phyloP scores from a whole-genome alignment of 2,797 vertebrate species.

The Tenualosa thibaudeaui region DNA sequence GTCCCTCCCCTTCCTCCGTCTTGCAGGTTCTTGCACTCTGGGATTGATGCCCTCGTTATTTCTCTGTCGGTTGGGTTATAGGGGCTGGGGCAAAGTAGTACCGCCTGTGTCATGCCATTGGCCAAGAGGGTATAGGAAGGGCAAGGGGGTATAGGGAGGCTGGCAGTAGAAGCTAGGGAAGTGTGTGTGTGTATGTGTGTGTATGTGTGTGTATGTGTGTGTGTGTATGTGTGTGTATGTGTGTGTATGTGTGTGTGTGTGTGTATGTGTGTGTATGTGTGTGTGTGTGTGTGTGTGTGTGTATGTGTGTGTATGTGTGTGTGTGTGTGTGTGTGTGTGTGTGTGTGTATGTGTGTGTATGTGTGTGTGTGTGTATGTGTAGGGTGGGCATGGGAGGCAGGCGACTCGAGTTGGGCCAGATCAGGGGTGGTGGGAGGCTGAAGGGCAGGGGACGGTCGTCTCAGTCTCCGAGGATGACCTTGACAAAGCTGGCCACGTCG shows the following conservation, averaged over 20 bases:
- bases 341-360: too few species aligned
- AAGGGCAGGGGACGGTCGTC: neutral
- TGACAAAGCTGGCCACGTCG: conserved; percentile 95
- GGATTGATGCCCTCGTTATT: neutral
- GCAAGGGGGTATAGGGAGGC: neutral
- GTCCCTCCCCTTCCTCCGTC: neutral
- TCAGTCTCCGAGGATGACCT: conserved; percentile 91
- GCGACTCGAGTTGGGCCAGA: neutral
- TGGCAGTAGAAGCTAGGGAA: neutral
- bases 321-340: too few species aligned
- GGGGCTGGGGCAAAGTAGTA: conserved; percentile 43
- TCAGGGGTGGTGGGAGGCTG: conserved; percentile 28
- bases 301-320: too few species aligned
- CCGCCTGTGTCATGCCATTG: conserved; percentile 19
- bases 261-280: neutral
- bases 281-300: neutral
- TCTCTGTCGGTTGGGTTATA: neutral
- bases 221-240: neutral
- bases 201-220: too few species aligned
- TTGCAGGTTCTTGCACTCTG: neutral
- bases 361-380: neutral
- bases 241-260: neutral
- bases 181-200: too few species aligned
- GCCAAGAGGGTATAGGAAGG: neutral
- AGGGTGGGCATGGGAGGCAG: neutral